Percentiles rank a stretch among this genome's conserved stretches.
phyloP scores from a whole-genome alignment of 2,113 vertebrate species.

The Neomonachus schauinslandi region DNA sequence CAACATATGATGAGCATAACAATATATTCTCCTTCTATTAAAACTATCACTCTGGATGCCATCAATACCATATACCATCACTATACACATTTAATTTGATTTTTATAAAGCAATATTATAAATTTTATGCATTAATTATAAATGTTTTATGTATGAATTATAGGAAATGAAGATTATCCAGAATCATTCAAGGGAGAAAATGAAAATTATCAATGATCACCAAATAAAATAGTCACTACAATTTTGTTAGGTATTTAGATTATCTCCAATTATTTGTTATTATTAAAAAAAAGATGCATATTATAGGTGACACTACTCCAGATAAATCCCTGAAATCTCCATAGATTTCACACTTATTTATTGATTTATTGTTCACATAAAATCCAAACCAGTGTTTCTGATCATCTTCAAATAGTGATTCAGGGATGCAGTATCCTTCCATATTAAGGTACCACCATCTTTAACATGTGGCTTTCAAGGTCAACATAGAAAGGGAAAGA shows the following conservation, averaged over 20 bases:
- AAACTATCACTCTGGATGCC: neutral
- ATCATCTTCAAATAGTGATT: neutral
- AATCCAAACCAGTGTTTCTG: neutral
- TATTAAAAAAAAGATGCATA: neutral
- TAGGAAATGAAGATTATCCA: constrained; percentile 11
- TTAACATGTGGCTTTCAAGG: neutral
- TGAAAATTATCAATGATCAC: neutral
- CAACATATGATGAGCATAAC: neutral
- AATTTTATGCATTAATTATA: neutral
- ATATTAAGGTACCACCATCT: neutral
- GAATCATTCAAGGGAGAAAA: neutral
- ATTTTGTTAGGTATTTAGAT: neutral
- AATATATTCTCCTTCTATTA: neutral
- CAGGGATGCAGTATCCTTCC: neutral
- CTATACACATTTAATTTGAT: neutral
- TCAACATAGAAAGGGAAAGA: neutral
- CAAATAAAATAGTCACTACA: neutral
- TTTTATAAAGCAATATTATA: constrained; percentile 18
- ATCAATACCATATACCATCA: neutral
- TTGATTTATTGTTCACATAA: neutral
- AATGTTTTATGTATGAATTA: neutral
- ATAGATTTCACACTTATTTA: neutral
- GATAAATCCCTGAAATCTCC: neutral
- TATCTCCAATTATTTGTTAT: neutral
- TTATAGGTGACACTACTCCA: neutral